Base-by-base conservation (phyloP, 2,113 vertebrate genomes). In the Solenodon paradoxus region DNA sequence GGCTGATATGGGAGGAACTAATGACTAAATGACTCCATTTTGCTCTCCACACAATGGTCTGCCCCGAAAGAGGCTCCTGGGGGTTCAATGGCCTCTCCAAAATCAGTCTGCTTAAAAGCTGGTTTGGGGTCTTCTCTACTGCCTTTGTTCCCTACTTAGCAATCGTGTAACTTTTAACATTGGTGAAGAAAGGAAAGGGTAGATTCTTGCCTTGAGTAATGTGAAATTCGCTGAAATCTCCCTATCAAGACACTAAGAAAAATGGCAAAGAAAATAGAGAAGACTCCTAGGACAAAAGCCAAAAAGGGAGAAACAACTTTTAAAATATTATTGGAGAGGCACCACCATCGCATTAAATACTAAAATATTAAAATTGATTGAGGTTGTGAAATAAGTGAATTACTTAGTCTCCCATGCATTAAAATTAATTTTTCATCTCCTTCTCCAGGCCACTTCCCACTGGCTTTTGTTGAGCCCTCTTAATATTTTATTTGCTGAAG, bases 301-400 rank as follows among this genome's bases (percentile, higher is more conserved):
- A 97, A 97, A 98, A 88, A 96, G 19, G 66, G 15, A 96, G 22
- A 94, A 97, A 78, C 45, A 98, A 98, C 64, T 98, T 98, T 94
- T 78, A 96, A 97, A 95, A 93, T 96, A 93, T 97, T 98, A 97
- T 97, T 93, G 63, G 47, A 97, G 79, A 98, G 49, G 69, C 17
- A 89, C 47, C 93, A 92, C 30, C 96, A 97, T 97, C 87, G 68
- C 87, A 92, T 98, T 97, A 98, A 98, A 98, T 96, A 96, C 82
- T 98, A 98, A 98, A 98, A 98, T 97, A 98, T 98, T 98, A 98
- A 98, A 98, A 98, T 97, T 98, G 95, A 98, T 98, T 97, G 97
- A 98, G 96, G 90, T 97, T 98, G 94, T 97, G 97, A 98, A 98
- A 97, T 96, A 97, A 98, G 92, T 97, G 89, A 98, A 98, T 98